These are phyloP conservation scores for Cephalopholis sonnerati DNA, from an alignment of 2,113 vertebrate genomes.

Conservation along the genomic window DNA sequence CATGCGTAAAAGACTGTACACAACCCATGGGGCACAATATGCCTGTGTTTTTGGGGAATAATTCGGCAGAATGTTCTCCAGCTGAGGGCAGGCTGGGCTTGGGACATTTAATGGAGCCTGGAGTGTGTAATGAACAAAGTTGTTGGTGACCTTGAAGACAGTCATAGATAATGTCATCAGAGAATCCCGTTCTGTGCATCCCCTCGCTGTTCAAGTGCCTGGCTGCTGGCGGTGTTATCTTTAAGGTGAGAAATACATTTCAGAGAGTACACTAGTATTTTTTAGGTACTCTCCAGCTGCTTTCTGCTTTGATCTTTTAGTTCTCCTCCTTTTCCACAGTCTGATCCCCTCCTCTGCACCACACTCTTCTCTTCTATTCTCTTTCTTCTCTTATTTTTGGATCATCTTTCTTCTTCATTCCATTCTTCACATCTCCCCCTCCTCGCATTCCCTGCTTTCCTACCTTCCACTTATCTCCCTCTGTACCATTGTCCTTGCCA, in stretches of 20 bases:
- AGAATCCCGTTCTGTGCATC: not conserved
- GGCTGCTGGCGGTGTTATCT: not conserved
- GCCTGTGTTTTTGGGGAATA: no score
- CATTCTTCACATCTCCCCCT: not conserved
- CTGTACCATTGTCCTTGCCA: not conserved
- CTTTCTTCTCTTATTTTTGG: not conserved
- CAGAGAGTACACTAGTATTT: not conserved
- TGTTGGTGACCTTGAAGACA: not conserved
- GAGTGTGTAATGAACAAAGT: not conserved
- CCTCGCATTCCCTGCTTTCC: not conserved
- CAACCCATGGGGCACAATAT: no score
- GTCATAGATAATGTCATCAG: no score
- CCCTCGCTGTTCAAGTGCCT: not conserved
- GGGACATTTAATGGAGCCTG: not conserved
- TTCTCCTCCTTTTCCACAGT: not conserved
- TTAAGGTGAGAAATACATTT: not conserved
- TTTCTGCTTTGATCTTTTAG: not conserved
- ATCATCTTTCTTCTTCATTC: not conserved
- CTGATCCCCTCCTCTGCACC: not conserved
- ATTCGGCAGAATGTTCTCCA: no score
- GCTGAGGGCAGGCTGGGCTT: no score
- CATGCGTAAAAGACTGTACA: no score
- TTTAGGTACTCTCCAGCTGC: not conserved
- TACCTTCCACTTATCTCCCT: not conserved
- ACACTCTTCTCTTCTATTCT: not conserved